Evolutionary conservation across 2,797 vertebrate genomes (phyloP), one percentile per base, ranked within the genome.

Genomic region (Pipistrellus kuhlii): DNA sequence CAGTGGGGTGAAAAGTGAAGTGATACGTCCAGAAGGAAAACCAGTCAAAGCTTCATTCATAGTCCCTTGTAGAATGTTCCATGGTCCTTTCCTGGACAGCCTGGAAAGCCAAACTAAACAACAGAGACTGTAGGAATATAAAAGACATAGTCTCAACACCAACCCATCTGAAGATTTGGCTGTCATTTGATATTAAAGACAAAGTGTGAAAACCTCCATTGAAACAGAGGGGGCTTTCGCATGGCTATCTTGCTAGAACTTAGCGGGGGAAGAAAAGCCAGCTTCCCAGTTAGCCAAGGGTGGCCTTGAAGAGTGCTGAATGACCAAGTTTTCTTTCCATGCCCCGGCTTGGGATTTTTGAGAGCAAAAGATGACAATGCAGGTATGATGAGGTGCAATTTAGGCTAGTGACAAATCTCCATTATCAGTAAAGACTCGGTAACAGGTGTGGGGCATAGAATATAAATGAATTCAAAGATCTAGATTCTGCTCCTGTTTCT

Each of bases 31-130:
- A 97, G 96, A 90, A 97, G 97, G 96, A 98, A 97, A 98, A 97
- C 92, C 48, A 76, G 95, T 96, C 73, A 77, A 98, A 97, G 97
- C 96, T 97, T 98, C 98, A 97, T 98, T 98, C 98, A 98, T 98
- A 98, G 98, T 98, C 98, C 97, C 96, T 97, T 94, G 75, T 95
- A 97, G 96, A 97, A 97, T 6, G 77, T 92, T 97, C 88, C 83
- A 44, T 48, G 92, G 94, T 95, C 97, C 97, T 98, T 98, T 97
- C 96, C 98, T 95, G 98, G 98, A 97, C 98, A 98, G 96, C 46
- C 89, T 97, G 98, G 98, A 97, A 97, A 97, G 97, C 95, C 93
- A 92, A 95, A 95, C 97, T 96, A 97, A 98, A 98, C 97, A 98
- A 97, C 97, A 97, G 97, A 97, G 97, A 96, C 95, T 91, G 92